Evolutionary conservation across 2,888 invertebrate species (phyloP).

Genomic region (Nomada flava): DNA sequence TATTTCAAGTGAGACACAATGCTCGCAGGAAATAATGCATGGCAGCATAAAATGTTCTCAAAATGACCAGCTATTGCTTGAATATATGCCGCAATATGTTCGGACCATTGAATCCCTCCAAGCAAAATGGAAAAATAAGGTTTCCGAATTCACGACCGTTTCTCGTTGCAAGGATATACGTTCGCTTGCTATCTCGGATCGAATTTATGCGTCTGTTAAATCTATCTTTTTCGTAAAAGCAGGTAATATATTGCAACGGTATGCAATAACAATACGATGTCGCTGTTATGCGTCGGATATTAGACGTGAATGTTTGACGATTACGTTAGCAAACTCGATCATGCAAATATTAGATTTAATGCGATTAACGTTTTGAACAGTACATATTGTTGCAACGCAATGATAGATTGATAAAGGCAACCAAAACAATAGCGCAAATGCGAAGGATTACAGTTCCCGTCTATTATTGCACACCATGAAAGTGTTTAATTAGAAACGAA

Average conservation of each 20-base stretch:
- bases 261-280: background rate
- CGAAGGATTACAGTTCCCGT: background rate
- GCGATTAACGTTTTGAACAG: background rate
- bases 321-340: background rate
- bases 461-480: background rate
- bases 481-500: background rate
- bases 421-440: background rate
- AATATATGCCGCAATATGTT: slow-evolving; percentile 2
- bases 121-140: slow-evolving; percentile 13
- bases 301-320: background rate
- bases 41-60: background rate
- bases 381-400: background rate
- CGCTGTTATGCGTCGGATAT: background rate
- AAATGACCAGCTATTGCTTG: slow-evolving; percentile 14
- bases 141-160: slow-evolving; percentile 15
- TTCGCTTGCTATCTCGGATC: background rate
- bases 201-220: slow-evolving; percentile 6
- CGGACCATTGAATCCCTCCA: slow-evolving; percentile 16
- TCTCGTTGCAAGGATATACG: background rate
- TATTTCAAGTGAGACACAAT: background rate
- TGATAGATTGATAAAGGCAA: background rate
- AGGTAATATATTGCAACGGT: background rate
- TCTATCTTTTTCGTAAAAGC: background rate
- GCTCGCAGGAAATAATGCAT: slow-evolving; percentile 6
- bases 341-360: background rate